These are phyloP conservation scores for Mechanitis messenoides DNA, from an alignment of 2,888 invertebrate species.

Conservation along the genomic window DNA sequence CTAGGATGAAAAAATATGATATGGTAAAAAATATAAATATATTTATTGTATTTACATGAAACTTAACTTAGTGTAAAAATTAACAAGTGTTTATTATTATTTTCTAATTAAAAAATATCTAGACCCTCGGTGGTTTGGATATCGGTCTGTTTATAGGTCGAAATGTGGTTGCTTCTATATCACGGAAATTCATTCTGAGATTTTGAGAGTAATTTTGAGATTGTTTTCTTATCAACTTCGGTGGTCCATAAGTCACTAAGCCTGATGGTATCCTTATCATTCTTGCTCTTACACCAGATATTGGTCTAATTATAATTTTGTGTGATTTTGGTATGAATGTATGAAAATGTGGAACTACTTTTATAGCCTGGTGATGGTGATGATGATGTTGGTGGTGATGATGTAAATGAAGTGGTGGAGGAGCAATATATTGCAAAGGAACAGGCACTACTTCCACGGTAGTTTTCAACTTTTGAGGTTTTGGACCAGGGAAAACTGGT, in stretches of 20 bases:
- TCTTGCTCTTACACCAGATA: slow-evolving; percentile 39
- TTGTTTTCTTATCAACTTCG: slow-evolving; percentile 33
- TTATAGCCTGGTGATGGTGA: slow-evolving; percentile 29
- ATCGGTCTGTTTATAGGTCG: slow-evolving; percentile 48
- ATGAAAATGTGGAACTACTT: slow-evolving; percentile 44
- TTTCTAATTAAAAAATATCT: slow-evolving; percentile 29
- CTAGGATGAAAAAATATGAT: slow-evolving; percentile 6
- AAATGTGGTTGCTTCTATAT: slow-evolving; percentile 57
- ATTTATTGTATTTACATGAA: slow-evolving; percentile 22
- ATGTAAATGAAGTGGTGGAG: slow-evolving; percentile 46
- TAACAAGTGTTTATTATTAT: slow-evolving; percentile 48
- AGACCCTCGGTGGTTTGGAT: slow-evolving; percentile 54
- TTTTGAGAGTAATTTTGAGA: slow-evolving; percentile 36
- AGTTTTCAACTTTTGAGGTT: slow-evolving; percentile 57
- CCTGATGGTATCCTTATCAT: slow-evolving; percentile 37
- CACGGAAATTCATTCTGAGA: slow-evolving; percentile 37
- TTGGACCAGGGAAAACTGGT: slow-evolving; percentile 29
- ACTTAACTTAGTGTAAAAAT: slow-evolving; percentile 20
- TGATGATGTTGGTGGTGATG: slow-evolving; percentile 41
- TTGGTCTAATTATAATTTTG: slow-evolving; percentile 57
- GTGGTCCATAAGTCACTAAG: slow-evolving; percentile 40
- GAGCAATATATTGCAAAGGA: slow-evolving; percentile 63
- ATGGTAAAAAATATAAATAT: slow-evolving; percentile 24
- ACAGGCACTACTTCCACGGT: slow-evolving; percentile 63
- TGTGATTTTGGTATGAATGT: slow-evolving; percentile 51